Base-by-base conservation (phyloP, 2,888 invertebrate species). In the Sicus ferrugineus region DNA sequence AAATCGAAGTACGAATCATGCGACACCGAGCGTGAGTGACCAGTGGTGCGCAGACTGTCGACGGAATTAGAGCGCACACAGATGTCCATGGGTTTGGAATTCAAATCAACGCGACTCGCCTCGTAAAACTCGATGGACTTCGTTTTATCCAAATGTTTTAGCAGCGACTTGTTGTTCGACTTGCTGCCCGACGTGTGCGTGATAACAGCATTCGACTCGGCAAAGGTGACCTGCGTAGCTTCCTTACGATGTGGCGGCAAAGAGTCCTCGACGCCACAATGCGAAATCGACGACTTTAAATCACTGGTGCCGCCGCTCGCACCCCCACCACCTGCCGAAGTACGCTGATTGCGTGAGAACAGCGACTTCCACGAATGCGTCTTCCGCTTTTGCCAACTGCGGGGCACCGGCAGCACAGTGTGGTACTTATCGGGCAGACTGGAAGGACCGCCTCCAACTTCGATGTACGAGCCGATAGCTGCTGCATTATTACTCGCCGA, bases 1-100 rank as follows among this genome's bases (percentile, higher is more conserved):
- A 85, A 75, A 80, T 96, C 95, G 86, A 96, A 96, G 86, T 96
- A 96, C 0, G 96, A 96, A 84, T 96, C 96, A 84, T 96, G 96
- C 0, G 95, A 95, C 0, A 95, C 93, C 0, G 95, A 95, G 61
- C 91, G 80, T n/a, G 86, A 86, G 56, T 86, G 86, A 0, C 86
- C 86, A 1, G 80, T 79, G 0, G 86, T 86, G 28, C 86, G 83
- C 19, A 86, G 77, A 73, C 86, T 86, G 70, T 86, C 86, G 58
- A 86, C 84, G 6, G 86, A 86, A 75, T 79, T 84, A 28, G 86
- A 85, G 59, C 86, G 82, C 21, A 83, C 81, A 72, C 86, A 86
- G 9, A 84, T 77, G 62, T 86, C 86, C 80, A 85, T 81, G 7
- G 84, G 83, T 63, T 85, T 85, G 30, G 67, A 34, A 30, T 72